A percentile compares a stretch with the other conserved stretches of the same genome.
Evolutionary conservation across 2,888 invertebrate genomes (phyloP).

Genomic region (Eupsilia transversa): DNA sequence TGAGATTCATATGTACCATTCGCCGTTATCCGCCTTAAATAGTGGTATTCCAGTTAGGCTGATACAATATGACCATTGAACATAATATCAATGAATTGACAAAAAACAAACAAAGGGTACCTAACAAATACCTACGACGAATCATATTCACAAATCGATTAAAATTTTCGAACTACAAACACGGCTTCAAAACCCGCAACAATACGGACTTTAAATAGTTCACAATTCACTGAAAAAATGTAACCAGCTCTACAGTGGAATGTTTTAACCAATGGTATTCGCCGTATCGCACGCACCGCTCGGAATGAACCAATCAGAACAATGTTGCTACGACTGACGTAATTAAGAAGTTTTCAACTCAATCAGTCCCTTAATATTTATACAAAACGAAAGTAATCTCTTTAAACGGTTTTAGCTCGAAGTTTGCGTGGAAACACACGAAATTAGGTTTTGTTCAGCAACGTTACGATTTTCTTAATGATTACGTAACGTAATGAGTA

Average conservation of each 20-base stretch:
- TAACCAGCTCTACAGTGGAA: slow-evolving; percentile 26
- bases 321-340: slow-evolving; percentile 66
- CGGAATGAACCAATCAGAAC: slow-evolving; percentile 63
- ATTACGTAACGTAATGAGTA: not conserved
- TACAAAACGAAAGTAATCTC: slow-evolving; percentile 82
- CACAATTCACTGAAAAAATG: slow-evolving; percentile 36
- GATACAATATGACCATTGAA: no score
- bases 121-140: not conserved
- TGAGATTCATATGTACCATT: not conserved
- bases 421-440: slow-evolving; percentile 67
- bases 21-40: no score
- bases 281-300: slow-evolving; percentile 55
- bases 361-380: slow-evolving; percentile 82
- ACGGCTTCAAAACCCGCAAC: slow-evolving; percentile 4
- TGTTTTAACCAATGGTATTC: slow-evolving; percentile 49
- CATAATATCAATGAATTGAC: no score
- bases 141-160: slow-evolving; percentile 22
- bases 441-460: slow-evolving; percentile 36
- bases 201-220: slow-evolving; percentile 36
- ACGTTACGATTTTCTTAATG: slow-evolving; percentile 16
- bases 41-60: no score
- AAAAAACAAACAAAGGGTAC: not conserved
- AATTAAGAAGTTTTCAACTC: slow-evolving; percentile 83
- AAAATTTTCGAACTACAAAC: slow-evolving; percentile 23
- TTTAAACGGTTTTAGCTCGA: slow-evolving; percentile 76